Percentiles rank a stretch among this genome's conserved stretches.
phyloP scores from a whole-genome alignment of 2,888 invertebrate species.

The Arrhopalites spinosus region DNA sequence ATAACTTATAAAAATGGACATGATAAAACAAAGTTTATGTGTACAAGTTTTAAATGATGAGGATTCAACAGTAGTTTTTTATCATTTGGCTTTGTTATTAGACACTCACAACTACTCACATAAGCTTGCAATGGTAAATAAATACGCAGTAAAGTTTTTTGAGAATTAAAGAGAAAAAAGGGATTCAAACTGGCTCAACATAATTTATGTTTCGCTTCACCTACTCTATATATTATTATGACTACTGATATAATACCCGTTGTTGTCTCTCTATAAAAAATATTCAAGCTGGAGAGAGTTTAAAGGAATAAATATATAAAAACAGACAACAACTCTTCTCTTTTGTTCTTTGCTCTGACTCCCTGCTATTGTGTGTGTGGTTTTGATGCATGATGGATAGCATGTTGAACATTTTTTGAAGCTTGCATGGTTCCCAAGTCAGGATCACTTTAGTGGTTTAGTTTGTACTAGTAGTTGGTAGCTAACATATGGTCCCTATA shows the following conservation, averaged over 20 bases:
- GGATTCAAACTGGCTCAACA: too few relatives aligned
- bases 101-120: too few relatives aligned
- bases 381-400: neutral
- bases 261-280: neutral
- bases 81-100: too few relatives aligned
- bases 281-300: neutral
- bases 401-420: neutral
- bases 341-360: neutral
- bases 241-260: neutral
- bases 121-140: too few relatives aligned
- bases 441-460: neutral
- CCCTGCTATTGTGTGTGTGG: neutral
- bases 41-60: too few relatives aligned
- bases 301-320: neutral
- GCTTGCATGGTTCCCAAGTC: neutral
- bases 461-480: neutral
- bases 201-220: too few relatives aligned
- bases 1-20: too few relatives aligned
- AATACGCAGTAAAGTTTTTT: too few relatives aligned
- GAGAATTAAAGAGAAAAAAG: too few relatives aligned
- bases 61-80: too few relatives aligned
- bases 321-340: neutral
- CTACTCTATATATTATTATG: neutral
- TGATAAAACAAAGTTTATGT: too few relatives aligned
- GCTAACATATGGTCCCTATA: constrained; percentile 5